Percentiles rank a stretch among this genome's conserved stretches.
Evolutionary conservation across 2,797 vertebrate genomes (phyloP).

Genomic region (Netta rufina): DNA sequence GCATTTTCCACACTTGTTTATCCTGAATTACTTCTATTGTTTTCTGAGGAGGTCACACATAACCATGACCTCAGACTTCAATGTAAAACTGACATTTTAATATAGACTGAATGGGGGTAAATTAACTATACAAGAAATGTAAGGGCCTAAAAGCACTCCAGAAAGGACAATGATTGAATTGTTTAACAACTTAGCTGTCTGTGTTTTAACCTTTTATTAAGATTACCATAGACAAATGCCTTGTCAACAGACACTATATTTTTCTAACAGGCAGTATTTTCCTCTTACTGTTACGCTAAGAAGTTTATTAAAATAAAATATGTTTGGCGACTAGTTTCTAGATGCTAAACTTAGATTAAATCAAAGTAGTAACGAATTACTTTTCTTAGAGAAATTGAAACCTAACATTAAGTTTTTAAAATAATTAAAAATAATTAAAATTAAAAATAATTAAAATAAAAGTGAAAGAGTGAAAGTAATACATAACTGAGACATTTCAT

Average conservation of each 20-base stretch:
- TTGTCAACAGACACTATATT: not conserved
- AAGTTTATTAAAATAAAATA: not conserved
- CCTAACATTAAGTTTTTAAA: not conserved
- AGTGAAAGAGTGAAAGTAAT: not conserved
- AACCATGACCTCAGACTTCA: conserved; percentile 42
- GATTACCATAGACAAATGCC: not conserved
- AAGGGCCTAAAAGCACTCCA: conserved; percentile 23
- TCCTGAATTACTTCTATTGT: conserved; percentile 37
- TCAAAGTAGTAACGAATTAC: not conserved
- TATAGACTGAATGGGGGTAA: conserved; percentile 36
- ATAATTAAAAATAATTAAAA: too few species aligned
- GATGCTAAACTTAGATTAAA: not conserved
- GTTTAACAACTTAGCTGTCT: not conserved
- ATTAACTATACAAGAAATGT: conserved; percentile 39
- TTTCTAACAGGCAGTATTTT: not conserved
- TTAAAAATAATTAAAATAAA: not conserved
- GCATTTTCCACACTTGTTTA: conserved; percentile 59
- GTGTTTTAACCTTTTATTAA: conserved; percentile 23
- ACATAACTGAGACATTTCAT: not conserved
- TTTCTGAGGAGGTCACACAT: conserved; percentile 23
- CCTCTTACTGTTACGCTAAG: not conserved
- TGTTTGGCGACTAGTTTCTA: not conserved
- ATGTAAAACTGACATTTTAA: conserved; percentile 57
- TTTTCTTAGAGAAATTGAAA: not conserved
- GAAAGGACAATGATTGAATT: conserved; percentile 23